phyloP scores from a whole-genome alignment of 2,113 vertebrate genomes.

The Psettodes erumei region DNA sequence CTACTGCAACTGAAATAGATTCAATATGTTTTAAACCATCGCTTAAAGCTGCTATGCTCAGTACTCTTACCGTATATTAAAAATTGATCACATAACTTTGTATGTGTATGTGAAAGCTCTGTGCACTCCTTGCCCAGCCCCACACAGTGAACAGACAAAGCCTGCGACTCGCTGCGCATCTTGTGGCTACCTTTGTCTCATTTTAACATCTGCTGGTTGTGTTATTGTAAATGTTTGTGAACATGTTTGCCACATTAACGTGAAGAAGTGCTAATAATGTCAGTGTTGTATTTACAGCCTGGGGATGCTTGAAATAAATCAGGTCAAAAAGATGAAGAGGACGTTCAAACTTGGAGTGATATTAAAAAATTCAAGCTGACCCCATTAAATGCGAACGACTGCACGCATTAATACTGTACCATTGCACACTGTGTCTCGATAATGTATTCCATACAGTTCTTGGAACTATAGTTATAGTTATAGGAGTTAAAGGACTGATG shows the following conservation, averaged over 20 bases:
- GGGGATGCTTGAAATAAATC: background rate
- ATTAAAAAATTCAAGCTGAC: background rate
- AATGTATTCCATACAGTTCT: constrained; percentile 1
- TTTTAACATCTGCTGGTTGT: too few relatives aligned
- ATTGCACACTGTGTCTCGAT: background rate
- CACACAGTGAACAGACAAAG: too few relatives aligned
- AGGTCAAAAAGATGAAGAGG: background rate
- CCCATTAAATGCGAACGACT: background rate
- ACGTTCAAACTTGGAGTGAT: background rate
- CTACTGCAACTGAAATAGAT: background rate
- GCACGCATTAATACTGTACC: background rate
- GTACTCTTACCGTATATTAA: too few relatives aligned
- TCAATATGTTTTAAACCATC: background rate
- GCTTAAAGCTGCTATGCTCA: background rate
- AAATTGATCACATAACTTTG: too few relatives aligned
- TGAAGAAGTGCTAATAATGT: background rate
- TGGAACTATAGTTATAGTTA: too few relatives aligned
- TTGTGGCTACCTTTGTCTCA: too few relatives aligned
- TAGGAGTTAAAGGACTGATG: background rate
- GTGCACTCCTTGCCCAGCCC: too few relatives aligned
- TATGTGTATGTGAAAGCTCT: too few relatives aligned
- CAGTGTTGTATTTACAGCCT: background rate
- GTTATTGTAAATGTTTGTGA: too few relatives aligned
- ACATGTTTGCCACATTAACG: too few relatives aligned
- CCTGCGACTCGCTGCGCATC: too few relatives aligned